Evolutionary conservation across 2,113 vertebrate genomes (phyloP), one percentile per base, ranked within the genome.

Genomic region (Cygnus atratus): DNA sequence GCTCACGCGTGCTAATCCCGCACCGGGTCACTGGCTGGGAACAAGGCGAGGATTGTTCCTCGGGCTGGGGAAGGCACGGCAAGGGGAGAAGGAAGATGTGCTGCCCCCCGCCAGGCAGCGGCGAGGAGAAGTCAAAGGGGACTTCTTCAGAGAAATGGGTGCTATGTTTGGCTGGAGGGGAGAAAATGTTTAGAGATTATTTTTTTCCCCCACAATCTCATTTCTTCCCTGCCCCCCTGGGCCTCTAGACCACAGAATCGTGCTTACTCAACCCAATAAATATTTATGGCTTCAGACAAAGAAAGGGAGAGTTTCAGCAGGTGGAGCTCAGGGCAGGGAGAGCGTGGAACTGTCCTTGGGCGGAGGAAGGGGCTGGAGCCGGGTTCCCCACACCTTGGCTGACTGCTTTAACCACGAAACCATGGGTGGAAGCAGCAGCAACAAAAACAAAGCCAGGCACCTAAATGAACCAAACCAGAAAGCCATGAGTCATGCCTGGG

Each of bases 21-120:
- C 41, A 0, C 39, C 66, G 46, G 97, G 95, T 92, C 95, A 88
- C 48, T 31, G 95, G 85, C 78, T 31, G 31, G 89, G 87, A 96
- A 97, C 96, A 96, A 97, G 90, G 91, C 87, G 4, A 79, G 87
- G 44, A 93, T 94, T 95, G 96, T 96, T 89, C 87, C 72, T 83
- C 52, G 0, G 9, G 77, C 67, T 0, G 20, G 43, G 72, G 54
- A 31, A 46, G 35, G 92, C 74, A 21, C 3, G 4, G 86, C 41
- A 55, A 58, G 35, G 72, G 62, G 84, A 85, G 75, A 26, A 84
- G 6, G 67, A 26, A 46, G 58, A 57, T 1, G 1, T 5, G 3
- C 41, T 2, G 3, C 43, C n/a, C 21, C 72, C 18, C 16, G 25
- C 52, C 46, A 37, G 41, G 3, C 57, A 54, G 70, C 4, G 3